Evolutionary conservation across 1,140 invertebrate genomes (phyloP), one percentile per base, ranked within the genome.

Genomic region (Pectinophora gossypiella): DNA sequence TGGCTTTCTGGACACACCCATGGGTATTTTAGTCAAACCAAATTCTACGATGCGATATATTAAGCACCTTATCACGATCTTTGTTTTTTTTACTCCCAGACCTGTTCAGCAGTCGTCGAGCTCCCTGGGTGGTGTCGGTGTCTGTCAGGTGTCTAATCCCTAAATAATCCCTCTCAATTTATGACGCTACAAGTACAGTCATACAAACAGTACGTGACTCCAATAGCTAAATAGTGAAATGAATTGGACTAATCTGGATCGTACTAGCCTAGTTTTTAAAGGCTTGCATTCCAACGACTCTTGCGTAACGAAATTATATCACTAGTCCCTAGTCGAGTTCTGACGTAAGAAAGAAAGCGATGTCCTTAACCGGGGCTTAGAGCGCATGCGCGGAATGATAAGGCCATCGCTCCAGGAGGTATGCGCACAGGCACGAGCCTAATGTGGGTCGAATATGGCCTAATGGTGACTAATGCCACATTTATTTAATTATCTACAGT

Each of bases 301-400:
- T 70, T 76, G 56, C 61, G 50, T 64, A 64, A 68, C 27, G n/a
- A 44, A 58, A 68, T 72, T 68, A 68, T 65, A 66, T 72, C 62
- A 75, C 59, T 32, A 48, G 40, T 59, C 60, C 67, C 59, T 72
- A 62, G 54, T 42, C 57, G 59, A 44, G 32, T 20, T 46, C 48
- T 67, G 62, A 62, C 50, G 64, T 69, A 71, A 68, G 57, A 68
- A 73, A 76, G 73, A 74, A 76, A 76, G 66, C 59, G 55, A 51
- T 57, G 62, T 70, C 68, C 73, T 72, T 70, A 73, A 61, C 61
- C 54, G 60, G 70, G 55, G 49, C 36, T 51, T 44, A 51, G 22
- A 23, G 35, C 48, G 47, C 61, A 45, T 48, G 55, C 21, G 23
- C 19, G 18, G 55, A 52, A 48, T 52, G 49, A 44, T 57, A 52